Percentiles rank a stretch among this genome's conserved stretches.
Evolutionary conservation across 2,113 vertebrate species (phyloP).

Genomic region (Gasterosteus nipponicus): DNA sequence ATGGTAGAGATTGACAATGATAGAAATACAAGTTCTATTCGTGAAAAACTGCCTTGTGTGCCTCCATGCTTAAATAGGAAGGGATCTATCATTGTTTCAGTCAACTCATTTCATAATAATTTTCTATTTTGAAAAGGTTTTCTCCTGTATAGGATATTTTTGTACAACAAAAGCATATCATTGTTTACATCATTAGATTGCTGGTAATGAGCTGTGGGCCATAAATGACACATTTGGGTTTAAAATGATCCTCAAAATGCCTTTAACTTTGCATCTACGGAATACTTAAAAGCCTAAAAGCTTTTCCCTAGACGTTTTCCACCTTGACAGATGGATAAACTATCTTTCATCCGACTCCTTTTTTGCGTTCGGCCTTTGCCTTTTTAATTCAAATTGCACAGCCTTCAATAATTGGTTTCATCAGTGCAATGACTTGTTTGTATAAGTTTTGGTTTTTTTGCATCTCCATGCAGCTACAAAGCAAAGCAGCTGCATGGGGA

Average conservation of each 20-base stretch:
- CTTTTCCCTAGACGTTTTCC: constrained; percentile 39
- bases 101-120: constrained; percentile 18
- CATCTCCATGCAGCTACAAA: background rate
- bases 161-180: background rate
- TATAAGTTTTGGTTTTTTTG: background rate
- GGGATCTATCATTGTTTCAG: background rate
- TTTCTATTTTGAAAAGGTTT: constrained; percentile 29
- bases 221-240: constrained; percentile 38
- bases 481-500: background rate
- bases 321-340: constrained; percentile 18
- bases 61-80: constrained; percentile 15
- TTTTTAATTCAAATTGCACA: constrained; percentile 9
- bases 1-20: background rate
- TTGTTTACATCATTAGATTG: constrained; percentile 25
- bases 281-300: constrained; percentile 25
- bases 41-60: constrained; percentile 5
- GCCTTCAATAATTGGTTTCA: constrained; percentile 19
- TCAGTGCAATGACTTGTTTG: constrained; percentile 1
- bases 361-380: background rate
- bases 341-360: constrained; percentile 12
- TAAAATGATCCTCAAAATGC: constrained; percentile 39
- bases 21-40: background rate
- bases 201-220: constrained; percentile 29
- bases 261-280: constrained; percentile 33
- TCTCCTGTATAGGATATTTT: constrained; percentile 21